Percentiles rank a stretch among this genome's conserved stretches.
phyloP scores from a whole-genome alignment of 2,797 vertebrate species.

The Sebastes trivittatus region DNA sequence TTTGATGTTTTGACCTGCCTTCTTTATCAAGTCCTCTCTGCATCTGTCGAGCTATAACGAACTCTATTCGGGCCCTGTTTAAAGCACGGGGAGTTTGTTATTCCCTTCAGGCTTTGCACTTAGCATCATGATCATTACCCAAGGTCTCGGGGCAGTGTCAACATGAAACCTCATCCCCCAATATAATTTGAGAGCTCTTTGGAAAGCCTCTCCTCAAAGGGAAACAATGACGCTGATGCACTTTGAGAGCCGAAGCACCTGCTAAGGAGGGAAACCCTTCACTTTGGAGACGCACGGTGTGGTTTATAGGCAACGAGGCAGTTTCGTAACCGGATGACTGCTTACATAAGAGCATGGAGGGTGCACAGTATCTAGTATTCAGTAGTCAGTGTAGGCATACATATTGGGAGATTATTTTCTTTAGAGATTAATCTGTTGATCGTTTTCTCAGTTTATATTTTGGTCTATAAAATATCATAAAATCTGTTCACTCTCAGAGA shows the following conservation, averaged over 20 bases:
- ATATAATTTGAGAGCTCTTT: conserved; percentile 70
- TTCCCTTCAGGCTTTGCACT: conserved; percentile 64
- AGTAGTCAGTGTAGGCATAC: neutral
- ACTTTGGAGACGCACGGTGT: conserved; percentile 24
- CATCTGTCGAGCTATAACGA: conserved; percentile 63
- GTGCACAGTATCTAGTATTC: neutral
- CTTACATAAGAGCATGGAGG: conserved; percentile 20
- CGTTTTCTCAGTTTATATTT: neutral
- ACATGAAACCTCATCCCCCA: conserved; percentile 65
- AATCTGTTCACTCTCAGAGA: neutral
- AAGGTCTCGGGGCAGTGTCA: conserved; percentile 66
- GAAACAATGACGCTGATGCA: conserved; percentile 64
- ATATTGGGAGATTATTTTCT: neutral
- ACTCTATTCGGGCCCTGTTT: conserved; percentile 56
- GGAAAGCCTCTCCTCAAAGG: conserved; percentile 70
- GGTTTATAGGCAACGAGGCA: conserved; percentile 6
- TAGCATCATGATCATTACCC: conserved; percentile 72
- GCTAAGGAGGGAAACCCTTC: conserved; percentile 61
- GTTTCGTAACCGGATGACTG: conserved; percentile 39
- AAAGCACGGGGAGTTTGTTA: conserved; percentile 62
- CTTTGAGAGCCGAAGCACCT: conserved; percentile 62
- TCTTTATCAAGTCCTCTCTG: conserved; percentile 67
- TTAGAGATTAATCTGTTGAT: neutral
- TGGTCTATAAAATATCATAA: neutral
- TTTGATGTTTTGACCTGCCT: conserved; percentile 78